Percentiles rank a stretch among this genome's conserved stretches.
Conservation (phyloP, 2,113 vertebrate species). For the Cephalophus harveyi region DNA sequence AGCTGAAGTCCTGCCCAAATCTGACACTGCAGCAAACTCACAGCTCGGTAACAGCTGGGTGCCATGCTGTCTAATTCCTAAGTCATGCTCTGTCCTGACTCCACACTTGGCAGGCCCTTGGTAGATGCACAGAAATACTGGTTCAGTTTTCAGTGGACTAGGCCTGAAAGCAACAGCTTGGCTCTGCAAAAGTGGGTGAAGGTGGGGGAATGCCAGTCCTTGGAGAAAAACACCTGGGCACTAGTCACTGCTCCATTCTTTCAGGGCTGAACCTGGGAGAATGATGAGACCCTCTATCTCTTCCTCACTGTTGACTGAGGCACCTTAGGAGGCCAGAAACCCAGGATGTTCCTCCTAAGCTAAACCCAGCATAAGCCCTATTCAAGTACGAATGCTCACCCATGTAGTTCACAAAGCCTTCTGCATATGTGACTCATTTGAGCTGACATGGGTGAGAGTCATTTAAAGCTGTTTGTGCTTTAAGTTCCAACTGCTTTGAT, state of each 20-base stretch:
- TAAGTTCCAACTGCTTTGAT: not conserved
- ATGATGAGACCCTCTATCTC: not conserved
- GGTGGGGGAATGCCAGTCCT: not conserved
- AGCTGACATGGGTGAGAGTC: not conserved
- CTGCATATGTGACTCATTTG: not conserved
- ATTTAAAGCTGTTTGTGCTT: not conserved
- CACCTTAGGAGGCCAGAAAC: not conserved
- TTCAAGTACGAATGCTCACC: not conserved
- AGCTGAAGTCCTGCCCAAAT: not conserved
- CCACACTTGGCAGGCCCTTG: too few species aligned
- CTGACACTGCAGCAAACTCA: not conserved
- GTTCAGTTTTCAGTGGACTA: not conserved
- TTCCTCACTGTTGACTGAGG: not conserved
- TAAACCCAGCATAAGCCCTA: not conserved
- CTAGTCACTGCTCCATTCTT: not conserved
- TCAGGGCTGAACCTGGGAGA: not conserved
- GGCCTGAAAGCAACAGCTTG: not conserved
- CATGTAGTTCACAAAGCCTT: not conserved
- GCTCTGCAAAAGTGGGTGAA: not conserved
- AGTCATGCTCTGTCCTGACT: not conserved
- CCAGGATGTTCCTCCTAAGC: not conserved
- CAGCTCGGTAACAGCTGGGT: not conserved
- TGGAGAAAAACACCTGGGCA: not conserved
- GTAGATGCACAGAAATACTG: not conserved
- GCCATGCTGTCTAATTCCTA: not conserved